A percentile compares a stretch with the other conserved stretches of the same genome.
These are phyloP conservation scores for Diabrotica balteata DNA, from an alignment of 2,888 invertebrate species.

Conservation along the genomic window DNA sequence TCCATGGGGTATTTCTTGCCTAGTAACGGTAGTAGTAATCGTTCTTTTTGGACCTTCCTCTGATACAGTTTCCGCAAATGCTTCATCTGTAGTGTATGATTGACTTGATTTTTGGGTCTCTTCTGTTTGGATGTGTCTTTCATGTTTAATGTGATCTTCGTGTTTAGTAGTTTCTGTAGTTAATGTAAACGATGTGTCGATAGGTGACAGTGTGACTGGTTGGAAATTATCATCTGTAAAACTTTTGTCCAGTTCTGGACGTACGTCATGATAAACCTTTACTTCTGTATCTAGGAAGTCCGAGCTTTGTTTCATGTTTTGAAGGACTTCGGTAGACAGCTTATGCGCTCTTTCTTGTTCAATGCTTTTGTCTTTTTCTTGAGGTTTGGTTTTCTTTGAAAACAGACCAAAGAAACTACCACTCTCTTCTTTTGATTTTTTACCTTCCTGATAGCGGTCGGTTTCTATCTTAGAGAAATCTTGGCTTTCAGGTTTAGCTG, in stretches of 20 bases:
- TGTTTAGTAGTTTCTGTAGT: constrained; percentile 1
- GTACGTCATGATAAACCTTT: constrained; percentile 38
- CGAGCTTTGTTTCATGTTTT: constrained; percentile 40
- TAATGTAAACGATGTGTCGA: constrained; percentile 1
- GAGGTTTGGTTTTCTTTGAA: constrained; percentile 48
- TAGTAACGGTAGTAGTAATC: constrained; percentile 34
- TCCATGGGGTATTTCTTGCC: constrained; percentile 34
- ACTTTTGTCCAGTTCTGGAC: constrained; percentile 19
- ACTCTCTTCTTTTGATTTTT: constrained; percentile 31
- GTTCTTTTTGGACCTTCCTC: constrained; percentile 32
- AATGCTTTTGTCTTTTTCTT: constrained; percentile 31
- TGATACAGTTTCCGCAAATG: constrained; percentile 5
- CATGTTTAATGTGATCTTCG: not conserved
- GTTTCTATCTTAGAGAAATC: constrained; percentile 49
- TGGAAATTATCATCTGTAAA: constrained; percentile 15
- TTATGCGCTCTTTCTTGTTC: constrained; percentile 21
- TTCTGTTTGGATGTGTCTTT: not conserved
- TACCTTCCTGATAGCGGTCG: constrained; percentile 47
- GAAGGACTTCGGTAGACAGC: constrained; percentile 25
- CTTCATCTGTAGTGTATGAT: constrained; percentile 5
- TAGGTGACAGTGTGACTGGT: constrained; percentile 17
- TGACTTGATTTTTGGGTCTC: constrained; percentile 7
- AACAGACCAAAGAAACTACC: constrained; percentile 48
- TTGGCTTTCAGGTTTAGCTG: constrained; percentile 43
- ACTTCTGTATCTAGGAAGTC: constrained; percentile 44